These are phyloP conservation scores for Acrobasis consociella DNA, from an alignment of 2,888 invertebrate genomes.

Conservation along the genomic window DNA sequence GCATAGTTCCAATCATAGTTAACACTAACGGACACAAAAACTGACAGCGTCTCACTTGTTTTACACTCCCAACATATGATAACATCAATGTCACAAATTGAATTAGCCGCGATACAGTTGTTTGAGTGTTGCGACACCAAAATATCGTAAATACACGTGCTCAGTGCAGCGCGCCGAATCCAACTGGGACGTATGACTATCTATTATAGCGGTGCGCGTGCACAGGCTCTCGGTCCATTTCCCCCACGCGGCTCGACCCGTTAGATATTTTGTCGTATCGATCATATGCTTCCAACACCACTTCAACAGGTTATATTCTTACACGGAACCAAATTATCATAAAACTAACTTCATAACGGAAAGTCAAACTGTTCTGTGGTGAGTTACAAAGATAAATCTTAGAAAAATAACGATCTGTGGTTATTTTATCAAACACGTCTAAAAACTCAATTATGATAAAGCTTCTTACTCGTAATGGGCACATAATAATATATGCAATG, in stretches of 20 bases:
- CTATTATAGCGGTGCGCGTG: constrained; percentile 77
- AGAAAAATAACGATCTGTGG: constrained; percentile 27
- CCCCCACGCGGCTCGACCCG: constrained; percentile 79
- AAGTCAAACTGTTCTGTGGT: constrained; percentile 14
- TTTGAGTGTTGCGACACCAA: constrained; percentile 49
- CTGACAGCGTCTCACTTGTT: constrained; percentile 13
- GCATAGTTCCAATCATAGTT: constrained; percentile 36
- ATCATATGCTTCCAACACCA: constrained; percentile 50
- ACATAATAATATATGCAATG: constrained; percentile 37
- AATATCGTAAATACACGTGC: constrained; percentile 68
- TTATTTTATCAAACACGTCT: constrained; percentile 37
- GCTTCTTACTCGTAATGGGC: constrained; percentile 35
- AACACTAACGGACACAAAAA: constrained; percentile 27
- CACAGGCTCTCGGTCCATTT: constrained; percentile 78
- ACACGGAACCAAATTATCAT: constrained; percentile 12
- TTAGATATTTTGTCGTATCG: constrained; percentile 68
- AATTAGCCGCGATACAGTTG: constrained; percentile 29
- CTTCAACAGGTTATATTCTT: constrained; percentile 28
- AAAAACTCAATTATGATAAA: constrained; percentile 41
- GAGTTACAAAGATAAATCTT: not conserved
- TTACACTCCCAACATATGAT: constrained; percentile 5
- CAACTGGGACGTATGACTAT: constrained; percentile 79
- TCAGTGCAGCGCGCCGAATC: constrained; percentile 77
- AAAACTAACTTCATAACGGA: constrained; percentile 10
- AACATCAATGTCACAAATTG: constrained; percentile 19